A percentile compares a stretch with the other conserved stretches of the same genome.
Conservation (phyloP, 2,797 vertebrate species). For the Rousettus madagascariensis region DNA sequence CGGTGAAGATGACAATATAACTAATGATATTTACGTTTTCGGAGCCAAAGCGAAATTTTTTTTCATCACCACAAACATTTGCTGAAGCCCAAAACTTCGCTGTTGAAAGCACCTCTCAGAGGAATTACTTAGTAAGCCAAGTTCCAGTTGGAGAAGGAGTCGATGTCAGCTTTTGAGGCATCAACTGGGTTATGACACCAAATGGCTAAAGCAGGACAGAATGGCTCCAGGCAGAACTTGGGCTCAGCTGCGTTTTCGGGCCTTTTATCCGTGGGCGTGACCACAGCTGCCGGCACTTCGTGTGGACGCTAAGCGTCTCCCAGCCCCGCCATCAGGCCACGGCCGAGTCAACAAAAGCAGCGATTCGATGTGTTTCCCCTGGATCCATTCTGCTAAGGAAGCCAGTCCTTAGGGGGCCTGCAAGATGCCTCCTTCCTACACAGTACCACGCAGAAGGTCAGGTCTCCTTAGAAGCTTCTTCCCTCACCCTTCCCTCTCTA, state of each 20-base stretch:
- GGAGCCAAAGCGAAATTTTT: constrained; percentile 23
- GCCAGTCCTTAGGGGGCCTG: too few relatives aligned
- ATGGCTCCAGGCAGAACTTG: neutral
- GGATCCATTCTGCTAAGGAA: neutral
- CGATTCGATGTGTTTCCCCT: neutral
- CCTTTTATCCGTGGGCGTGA: neutral
- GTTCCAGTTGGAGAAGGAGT: neutral
- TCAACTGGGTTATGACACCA: neutral
- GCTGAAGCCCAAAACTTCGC: neutral
- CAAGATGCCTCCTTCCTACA: neutral
- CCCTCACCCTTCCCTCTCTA: neutral
- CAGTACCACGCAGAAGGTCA: fast-evolving
- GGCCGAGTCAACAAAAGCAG: neutral
- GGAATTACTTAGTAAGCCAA: neutral
- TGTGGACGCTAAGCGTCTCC: neutral
- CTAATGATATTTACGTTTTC: constrained; percentile 18
- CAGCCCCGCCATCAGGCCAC: neutral
- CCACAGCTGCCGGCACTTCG: neutral
- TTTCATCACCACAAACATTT: constrained; percentile 29
- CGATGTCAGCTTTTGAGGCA: neutral
- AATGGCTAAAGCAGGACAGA: neutral
- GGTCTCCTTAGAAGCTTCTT: neutral
- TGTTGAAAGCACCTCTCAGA: neutral
- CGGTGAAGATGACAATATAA: neutral
- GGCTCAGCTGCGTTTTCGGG: neutral